These are phyloP conservation scores for Slavum lentiscoides DNA, from an alignment of 2,888 invertebrate species.

Conservation along the genomic window DNA sequence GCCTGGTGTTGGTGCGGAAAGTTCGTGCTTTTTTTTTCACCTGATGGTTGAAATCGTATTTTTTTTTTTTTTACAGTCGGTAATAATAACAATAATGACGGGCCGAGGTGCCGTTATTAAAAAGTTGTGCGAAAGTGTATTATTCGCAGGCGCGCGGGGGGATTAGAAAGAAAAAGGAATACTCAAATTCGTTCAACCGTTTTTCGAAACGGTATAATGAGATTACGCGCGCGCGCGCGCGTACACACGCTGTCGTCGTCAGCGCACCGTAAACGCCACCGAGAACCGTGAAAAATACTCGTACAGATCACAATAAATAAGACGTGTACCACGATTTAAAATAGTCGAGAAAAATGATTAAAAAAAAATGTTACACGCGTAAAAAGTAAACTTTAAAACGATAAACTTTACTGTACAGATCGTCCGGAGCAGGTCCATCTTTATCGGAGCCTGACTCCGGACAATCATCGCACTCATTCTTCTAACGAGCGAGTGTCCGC, in stretches of 20 bases:
- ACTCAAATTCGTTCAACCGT: slow-evolving; percentile 50
- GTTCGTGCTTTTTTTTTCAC: slow-evolving; percentile 47
- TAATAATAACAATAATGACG: slow-evolving; percentile 41
- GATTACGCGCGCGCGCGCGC: neutral
- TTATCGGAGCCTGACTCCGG: no score
- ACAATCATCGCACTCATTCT: no score
- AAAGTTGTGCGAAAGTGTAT: slow-evolving; percentile 26
- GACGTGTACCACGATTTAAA: no score
- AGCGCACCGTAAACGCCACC: no score
- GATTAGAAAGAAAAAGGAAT: slow-evolving; percentile 12
- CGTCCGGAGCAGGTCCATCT: no score
- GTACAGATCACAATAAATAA: neutral
- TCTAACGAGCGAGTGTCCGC: no score
- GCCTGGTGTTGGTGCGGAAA: slow-evolving; percentile 45
- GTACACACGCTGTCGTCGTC: neutral
- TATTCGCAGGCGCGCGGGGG: slow-evolving; percentile 6
- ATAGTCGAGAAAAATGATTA: no score
- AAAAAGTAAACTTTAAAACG: no score
- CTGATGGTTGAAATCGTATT: slow-evolving; percentile 48
- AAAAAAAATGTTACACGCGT: no score
- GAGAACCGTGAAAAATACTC: slow-evolving; percentile 6
- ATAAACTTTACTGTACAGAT: no score
- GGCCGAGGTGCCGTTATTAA: slow-evolving; percentile 49
- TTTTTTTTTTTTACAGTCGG: neutral
- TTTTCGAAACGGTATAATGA: slow-evolving; percentile 36